Evolutionary conservation across 2,113 vertebrate genomes (phyloP).

Genomic region (Gorsachius goisagi): DNA sequence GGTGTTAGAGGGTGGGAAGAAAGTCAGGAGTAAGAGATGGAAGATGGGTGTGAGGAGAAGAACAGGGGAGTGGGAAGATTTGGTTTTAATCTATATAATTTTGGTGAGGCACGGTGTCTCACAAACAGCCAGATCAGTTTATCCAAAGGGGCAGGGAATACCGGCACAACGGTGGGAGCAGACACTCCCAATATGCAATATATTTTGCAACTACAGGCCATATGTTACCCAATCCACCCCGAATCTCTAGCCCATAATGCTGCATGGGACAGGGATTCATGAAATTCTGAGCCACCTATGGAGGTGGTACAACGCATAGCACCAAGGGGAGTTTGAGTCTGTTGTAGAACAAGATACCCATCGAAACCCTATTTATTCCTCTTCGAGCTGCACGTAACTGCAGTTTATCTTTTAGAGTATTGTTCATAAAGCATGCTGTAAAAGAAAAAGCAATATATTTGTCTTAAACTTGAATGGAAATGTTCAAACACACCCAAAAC

Average conservation of each 20-base stretch:
- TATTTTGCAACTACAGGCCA: background rate
- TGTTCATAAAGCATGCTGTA: background rate
- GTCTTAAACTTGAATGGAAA: background rate
- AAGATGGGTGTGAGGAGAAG: background rate
- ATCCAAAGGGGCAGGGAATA: background rate
- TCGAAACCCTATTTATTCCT: background rate
- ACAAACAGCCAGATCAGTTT: background rate
- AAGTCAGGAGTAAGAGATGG: background rate
- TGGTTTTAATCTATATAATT: background rate
- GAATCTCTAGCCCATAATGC: background rate
- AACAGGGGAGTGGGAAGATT: background rate
- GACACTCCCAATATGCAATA: background rate
- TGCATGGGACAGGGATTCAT: background rate
- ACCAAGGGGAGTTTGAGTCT: background rate
- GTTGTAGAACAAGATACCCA: background rate
- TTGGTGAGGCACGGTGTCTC: background rate
- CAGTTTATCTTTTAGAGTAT: background rate
- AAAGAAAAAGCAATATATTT: background rate
- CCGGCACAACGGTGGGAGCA: background rate
- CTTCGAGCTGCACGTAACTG: background rate
- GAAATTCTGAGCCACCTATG: background rate
- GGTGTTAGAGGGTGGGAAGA: background rate
- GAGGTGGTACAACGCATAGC: background rate
- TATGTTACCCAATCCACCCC: background rate
- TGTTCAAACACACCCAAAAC: background rate